These are phyloP conservation scores for Mus spretus DNA, from an alignment of 2,797 vertebrate genomes.

Conservation along the genomic window DNA sequence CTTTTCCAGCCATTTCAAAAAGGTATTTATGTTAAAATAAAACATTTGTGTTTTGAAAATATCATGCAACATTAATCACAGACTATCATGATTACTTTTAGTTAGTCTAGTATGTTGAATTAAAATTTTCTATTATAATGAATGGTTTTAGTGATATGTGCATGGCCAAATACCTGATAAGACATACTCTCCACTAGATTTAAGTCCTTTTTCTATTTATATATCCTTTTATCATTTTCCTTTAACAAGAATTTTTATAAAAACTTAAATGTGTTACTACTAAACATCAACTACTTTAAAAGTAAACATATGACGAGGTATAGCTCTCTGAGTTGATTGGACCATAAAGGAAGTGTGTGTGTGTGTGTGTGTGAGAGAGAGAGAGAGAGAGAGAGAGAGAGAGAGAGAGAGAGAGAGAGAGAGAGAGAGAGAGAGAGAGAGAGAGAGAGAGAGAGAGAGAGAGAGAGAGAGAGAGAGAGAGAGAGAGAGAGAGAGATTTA, in stretches of 20 bases:
- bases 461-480: no score
- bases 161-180: background rate
- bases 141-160: background rate
- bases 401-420: no score
- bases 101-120: background rate
- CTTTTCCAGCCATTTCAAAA: background rate
- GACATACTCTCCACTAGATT: background rate
- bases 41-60: background rate
- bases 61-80: background rate
- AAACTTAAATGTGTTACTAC: background rate
- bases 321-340: background rate
- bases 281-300: background rate
- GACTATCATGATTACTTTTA: background rate
- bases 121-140: slow-evolving; percentile 10
- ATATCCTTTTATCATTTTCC: background rate
- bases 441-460: no score
- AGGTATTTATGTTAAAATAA: background rate
- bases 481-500: no score
- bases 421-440: no score
- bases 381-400: no score
- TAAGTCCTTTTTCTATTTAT: background rate
- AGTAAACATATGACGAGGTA: no score
- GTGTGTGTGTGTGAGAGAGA: background rate
- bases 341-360: background rate
- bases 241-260: background rate